Evolutionary conservation across 2,797 vertebrate species (phyloP), one percentile per base, ranked within the genome.

Genomic region (Morus bassanus): DNA sequence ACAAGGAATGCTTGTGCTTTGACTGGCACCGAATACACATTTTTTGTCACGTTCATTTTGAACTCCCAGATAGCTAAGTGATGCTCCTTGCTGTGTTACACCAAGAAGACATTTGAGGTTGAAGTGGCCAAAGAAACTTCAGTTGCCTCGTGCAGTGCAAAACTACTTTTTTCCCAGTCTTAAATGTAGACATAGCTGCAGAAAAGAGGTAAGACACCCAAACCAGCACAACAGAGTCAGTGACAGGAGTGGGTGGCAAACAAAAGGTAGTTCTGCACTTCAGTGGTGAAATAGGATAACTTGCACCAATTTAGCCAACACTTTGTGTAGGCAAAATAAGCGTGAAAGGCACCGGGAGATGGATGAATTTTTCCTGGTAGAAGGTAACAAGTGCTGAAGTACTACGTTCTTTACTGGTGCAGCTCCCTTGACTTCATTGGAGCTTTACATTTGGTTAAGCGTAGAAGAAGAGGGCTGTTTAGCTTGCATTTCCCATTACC

Each of bases 311-410:
- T 13, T 25, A 63, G 31, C 11, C 53, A 37, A 2, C 2, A 21
- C 6, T 70, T 28, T 3, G 17, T 5, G 22, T 30, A 23, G 7
- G 25, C 56, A 88, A 18, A 68, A 3, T 0, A 3, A 50, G 9
- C 0, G 4, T 31, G 68, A 57, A 50, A 48, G 64, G 7, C 24
- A 4, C 6, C 0, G 6, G 31, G 30, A 51, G 15, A 18, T 0
- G 30, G n/a, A 30, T 7, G 2, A 27, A 2, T 50, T 48, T 30
- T 53, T 53, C 28, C 59, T 10, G 21, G 41, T 51, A 63, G 43
- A 33, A 68, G 35, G 45, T 7, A 19, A 14, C 10, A 16, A 33
- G 43, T 8, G 30, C 24, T 59, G 57, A 54, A n/a, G 37, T 13
- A 27, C 64, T 15, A 9, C 0, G 2, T 33, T 22, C 54, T 46